phyloP scores from a whole-genome alignment of 2,113 vertebrate genomes.

The Microcebus jonahi region DNA sequence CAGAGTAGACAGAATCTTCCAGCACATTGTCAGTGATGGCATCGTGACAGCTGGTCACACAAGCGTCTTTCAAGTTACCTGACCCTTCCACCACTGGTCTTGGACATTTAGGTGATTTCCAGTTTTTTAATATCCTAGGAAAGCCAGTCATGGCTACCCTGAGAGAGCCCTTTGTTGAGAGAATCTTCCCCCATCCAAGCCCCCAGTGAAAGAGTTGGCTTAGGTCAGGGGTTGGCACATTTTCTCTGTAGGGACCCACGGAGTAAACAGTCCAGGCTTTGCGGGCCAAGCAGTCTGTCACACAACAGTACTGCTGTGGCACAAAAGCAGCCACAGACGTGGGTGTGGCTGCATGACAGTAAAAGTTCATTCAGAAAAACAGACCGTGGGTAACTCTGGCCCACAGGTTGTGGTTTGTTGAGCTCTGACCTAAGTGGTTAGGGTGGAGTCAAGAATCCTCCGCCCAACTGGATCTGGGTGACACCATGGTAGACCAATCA shows the following conservation, averaged over 20 bases:
- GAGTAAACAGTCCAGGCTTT: background rate
- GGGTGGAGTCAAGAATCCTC: background rate
- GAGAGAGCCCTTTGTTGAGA: background rate
- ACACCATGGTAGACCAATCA: background rate
- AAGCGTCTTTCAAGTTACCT: background rate
- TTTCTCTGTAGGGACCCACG: background rate
- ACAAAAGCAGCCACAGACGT: background rate
- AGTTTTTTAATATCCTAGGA: background rate
- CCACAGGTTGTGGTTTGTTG: background rate
- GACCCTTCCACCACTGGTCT: background rate
- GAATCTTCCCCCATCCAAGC: background rate
- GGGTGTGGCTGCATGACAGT: background rate
- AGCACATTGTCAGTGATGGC: background rate
- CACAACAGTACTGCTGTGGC: too few relatives aligned
- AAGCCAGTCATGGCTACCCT: background rate
- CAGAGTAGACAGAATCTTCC: background rate
- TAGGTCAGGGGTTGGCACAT: background rate
- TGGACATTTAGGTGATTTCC: background rate
- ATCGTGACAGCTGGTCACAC: rapidly evolving
- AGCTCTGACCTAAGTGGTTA: background rate
- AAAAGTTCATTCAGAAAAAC: background rate
- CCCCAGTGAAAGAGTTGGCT: background rate
- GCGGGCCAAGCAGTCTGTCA: background rate
- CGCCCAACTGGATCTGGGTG: background rate
- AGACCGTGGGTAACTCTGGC: background rate